Evolutionary conservation across 2,888 invertebrate species (phyloP).

Genomic region (Cynaeus angustus): DNA sequence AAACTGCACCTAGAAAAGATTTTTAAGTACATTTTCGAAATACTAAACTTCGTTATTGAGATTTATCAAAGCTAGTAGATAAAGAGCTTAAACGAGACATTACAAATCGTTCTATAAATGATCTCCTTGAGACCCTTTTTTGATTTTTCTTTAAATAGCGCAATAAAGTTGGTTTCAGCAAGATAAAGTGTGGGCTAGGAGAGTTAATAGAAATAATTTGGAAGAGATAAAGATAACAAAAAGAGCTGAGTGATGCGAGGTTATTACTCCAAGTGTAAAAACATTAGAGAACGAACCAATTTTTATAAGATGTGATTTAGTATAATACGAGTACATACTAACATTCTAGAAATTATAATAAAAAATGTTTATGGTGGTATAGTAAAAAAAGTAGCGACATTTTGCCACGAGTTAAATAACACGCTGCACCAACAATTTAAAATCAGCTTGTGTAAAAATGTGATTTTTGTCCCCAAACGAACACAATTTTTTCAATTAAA

Average conservation of each 20-base stretch:
- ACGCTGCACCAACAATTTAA: too few species aligned
- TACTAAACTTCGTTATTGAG: conserved; percentile 40
- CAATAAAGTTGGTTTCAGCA: conserved; percentile 27
- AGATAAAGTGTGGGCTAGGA: neutral
- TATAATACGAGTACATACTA: too few species aligned
- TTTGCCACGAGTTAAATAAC: too few species aligned
- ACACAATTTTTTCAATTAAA: too few species aligned
- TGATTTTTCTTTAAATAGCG: conserved; percentile 4
- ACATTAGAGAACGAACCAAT: neutral
- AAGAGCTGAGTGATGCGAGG: conserved; percentile 5
- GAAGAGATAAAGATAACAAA: conserved; percentile 6
- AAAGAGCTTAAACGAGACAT: conserved; percentile 39
- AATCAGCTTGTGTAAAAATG: too few species aligned
- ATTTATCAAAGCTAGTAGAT: conserved; percentile 45
- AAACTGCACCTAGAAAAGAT: conserved; percentile 9
- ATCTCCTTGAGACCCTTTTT: conserved; percentile 15
- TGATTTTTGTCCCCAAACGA: too few species aligned
- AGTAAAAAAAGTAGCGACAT: too few species aligned
- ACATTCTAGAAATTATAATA: too few species aligned
- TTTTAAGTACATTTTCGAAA: conserved; percentile 43
- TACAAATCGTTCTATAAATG: conserved; percentile 40
- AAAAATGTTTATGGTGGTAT: too few species aligned
- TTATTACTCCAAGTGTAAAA: neutral
- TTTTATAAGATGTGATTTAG: too few species aligned
- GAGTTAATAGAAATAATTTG: conserved; percentile 33